Conservation (phyloP, 2,888 invertebrate species). For the Dicroscelio sp. region DNA sequence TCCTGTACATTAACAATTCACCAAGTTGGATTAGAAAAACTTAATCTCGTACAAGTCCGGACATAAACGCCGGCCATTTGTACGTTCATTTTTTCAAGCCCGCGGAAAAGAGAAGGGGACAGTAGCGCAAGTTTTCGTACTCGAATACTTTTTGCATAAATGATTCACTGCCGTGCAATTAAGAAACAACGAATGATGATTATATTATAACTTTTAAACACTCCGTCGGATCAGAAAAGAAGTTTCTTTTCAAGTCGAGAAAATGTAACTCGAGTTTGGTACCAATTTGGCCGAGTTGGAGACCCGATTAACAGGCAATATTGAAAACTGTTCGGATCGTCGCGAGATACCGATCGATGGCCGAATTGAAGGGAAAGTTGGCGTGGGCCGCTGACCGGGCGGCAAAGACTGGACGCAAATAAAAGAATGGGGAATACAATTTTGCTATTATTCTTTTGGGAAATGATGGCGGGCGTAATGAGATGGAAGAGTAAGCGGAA, state of each 20-base stretch:
- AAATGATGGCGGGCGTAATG: conserved; percentile 79
- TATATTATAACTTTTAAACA: too few relatives aligned
- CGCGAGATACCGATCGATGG: conserved; percentile 19
- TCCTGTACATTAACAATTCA: conserved; percentile 23
- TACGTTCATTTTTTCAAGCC: not conserved
- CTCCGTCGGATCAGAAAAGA: too few relatives aligned
- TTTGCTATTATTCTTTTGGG: conserved; percentile 79
- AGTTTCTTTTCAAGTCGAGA: too few relatives aligned
- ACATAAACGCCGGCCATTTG: conserved; percentile 5
- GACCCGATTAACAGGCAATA: too few relatives aligned
- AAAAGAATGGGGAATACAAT: conserved; percentile 81
- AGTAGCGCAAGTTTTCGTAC: not conserved
- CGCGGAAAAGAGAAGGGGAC: too few relatives aligned
- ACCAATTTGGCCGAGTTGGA: too few relatives aligned
- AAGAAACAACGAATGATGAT: too few relatives aligned
- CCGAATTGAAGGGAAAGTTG: conserved; percentile 31
- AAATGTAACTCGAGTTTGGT: too few relatives aligned
- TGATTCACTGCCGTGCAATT: too few relatives aligned
- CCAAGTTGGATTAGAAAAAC: conserved; percentile 47
- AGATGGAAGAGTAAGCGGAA: conserved; percentile 78
- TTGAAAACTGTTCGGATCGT: not conserved
- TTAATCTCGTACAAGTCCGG: conserved; percentile 10
- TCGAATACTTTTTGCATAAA: too few relatives aligned
- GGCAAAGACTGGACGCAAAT: conserved; percentile 38
- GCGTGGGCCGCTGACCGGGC: too few relatives aligned